Conservation (phyloP, 2,888 invertebrate genomes). For the Perdita meconis region DNA sequence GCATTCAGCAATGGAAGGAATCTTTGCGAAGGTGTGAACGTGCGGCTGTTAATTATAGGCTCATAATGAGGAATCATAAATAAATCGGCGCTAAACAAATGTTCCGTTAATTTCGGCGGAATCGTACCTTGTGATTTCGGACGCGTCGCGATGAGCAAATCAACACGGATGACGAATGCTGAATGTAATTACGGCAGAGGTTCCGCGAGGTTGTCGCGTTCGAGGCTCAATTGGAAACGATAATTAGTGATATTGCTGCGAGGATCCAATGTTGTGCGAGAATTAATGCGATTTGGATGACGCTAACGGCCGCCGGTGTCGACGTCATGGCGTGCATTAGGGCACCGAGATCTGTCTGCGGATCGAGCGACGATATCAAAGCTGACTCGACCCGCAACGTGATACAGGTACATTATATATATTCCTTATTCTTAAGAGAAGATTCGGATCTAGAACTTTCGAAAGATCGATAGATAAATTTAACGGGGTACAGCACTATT, state of each 20-base stretch:
- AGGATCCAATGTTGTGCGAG: constrained; percentile 16
- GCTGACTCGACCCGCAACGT: constrained; percentile 80
- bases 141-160: constrained; percentile 1
- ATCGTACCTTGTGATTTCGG: constrained; percentile 7
- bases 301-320: constrained; percentile 53
- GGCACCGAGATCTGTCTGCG: constrained; percentile 89
- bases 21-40: too few species aligned
- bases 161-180: constrained; percentile 20
- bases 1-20: too few species aligned
- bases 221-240: constrained; percentile 29
- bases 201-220: constrained; percentile 13
- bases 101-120: constrained; percentile 18
- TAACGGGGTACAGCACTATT: too few species aligned
- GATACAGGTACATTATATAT: constrained; percentile 77
- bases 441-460: too few species aligned
- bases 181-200: constrained; percentile 34
- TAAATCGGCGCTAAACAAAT: constrained; percentile 10
- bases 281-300: constrained; percentile 61
- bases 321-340: constrained; percentile 87
- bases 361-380: constrained; percentile 91
- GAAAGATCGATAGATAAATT: too few species aligned
- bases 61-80: neutral
- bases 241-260: constrained; percentile 36
- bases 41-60: neutral
- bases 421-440: too few species aligned